Evolutionary conservation across 2,113 vertebrate genomes (phyloP), one percentile per base, ranked within the genome.

Genomic region (Platichthys stellatus): DNA sequence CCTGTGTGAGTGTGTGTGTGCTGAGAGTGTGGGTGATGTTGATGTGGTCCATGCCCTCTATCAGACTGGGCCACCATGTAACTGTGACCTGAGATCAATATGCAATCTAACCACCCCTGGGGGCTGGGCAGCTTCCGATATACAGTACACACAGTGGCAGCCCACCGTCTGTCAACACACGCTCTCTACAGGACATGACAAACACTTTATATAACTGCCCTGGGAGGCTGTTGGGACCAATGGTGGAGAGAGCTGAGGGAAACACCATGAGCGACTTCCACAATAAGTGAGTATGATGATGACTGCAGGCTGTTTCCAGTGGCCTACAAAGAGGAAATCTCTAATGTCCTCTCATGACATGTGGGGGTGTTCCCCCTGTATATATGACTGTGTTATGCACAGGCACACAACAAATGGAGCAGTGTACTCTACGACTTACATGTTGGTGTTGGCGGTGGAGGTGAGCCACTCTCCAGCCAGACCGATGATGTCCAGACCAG

Each of bases 381-480:
- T 23, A 51, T 1, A 53, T 43, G 56, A 13, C 1, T 14, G 40
- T 65, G 47, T 63, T 40, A 60, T 10, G 31, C 1, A 70, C 40
- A 75, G 18, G 11, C 56, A 71, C 13, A 7, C 4, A 63, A 14
- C 26, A 77, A 63, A 53, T 15, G 38, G 23, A 11, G n/a, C n/a
- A 35, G 23, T 15, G 11, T 12, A 23, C 8, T 18, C 15, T 9
- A 15, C 54, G 38, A 89, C 97, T 98, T 92, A 99, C 98, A 99
- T 99, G 90, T 99, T 99, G 38, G 98, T 99, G 62, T 99, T 99
- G 11, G 98, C 98, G 0, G 98, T 97, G 15, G 98, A 99, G 3
- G 98, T 99, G 79, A 99, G 94, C 98, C 98, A 99, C 89, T 99
- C 98, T 5, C 98, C 98, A 0, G 97, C 98, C 92, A 99, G 89